A percentile compares a stretch with the other conserved stretches of the same genome.
phyloP scores from a whole-genome alignment of 2,113 vertebrate genomes.

The Barnardius zonarius region DNA sequence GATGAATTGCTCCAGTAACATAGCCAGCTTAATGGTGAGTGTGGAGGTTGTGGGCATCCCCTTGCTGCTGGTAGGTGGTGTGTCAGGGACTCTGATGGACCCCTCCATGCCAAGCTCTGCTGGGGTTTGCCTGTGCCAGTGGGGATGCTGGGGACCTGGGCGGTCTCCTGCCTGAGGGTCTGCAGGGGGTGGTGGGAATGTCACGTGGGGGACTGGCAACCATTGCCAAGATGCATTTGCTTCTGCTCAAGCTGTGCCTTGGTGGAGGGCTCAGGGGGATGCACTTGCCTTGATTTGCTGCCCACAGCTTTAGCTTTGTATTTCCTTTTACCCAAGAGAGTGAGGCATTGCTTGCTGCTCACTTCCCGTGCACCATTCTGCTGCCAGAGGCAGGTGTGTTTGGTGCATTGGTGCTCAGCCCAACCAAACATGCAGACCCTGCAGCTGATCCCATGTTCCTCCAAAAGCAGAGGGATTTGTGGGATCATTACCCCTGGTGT shows the following conservation, averaged over 20 bases:
- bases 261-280: too few species aligned
- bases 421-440: not conserved
- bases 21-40: not conserved
- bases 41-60: not conserved
- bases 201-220: accelerated
- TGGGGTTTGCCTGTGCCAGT: not conserved
- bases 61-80: not conserved
- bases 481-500: not conserved
- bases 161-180: not conserved
- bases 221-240: not conserved
- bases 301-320: not conserved
- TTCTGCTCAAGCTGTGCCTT: not conserved
- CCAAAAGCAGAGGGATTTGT: not conserved
- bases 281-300: not conserved
- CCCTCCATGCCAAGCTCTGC: not conserved
- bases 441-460: accelerated
- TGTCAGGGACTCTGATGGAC: not conserved
- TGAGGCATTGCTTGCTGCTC: not conserved
- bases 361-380: accelerated
- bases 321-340: not conserved
- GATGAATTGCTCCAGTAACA: not conserved
- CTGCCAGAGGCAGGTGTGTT: not conserved
- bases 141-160: too few species aligned
- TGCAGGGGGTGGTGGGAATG: accelerated
- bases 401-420: not conserved